These are phyloP conservation scores for Automeris io DNA, from an alignment of 2,888 invertebrate species.

Conservation along the genomic window DNA sequence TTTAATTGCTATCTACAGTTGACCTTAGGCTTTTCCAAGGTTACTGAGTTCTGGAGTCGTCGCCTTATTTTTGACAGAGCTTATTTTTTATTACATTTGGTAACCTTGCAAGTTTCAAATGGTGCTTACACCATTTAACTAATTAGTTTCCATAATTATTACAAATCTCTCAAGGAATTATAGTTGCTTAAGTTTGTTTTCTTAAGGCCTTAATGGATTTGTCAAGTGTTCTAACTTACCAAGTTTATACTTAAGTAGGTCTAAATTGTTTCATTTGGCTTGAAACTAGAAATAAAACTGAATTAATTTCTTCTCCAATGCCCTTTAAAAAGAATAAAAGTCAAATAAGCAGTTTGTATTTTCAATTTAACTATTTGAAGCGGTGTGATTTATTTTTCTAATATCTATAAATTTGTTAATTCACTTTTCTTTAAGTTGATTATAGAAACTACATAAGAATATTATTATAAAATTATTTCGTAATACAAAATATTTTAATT, in stretches of 20 bases:
- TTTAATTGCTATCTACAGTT: not conserved
- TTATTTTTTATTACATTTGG: not conserved
- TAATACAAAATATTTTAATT: no score
- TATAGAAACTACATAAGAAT: no score
- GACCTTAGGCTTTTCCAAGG: conserved; percentile 2
- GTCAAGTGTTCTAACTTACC: not conserved
- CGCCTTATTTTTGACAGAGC: not conserved
- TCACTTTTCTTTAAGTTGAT: no score
- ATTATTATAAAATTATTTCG: no score
- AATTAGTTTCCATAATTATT: not conserved
- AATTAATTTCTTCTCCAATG: no score
- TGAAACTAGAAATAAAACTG: no score
- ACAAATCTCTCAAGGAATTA: not conserved
- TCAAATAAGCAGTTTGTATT: no score
- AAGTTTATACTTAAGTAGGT: not conserved
- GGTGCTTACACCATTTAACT: not conserved
- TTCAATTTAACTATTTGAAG: no score
- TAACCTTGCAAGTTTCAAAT: not conserved
- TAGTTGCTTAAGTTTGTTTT: not conserved
- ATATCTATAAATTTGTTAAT: no score
- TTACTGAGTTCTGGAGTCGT: conserved; percentile 2
- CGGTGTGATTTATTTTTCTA: no score
- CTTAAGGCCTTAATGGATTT: not conserved
- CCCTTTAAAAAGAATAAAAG: no score
- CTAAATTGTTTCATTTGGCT: not conserved